Evolutionary conservation across 2,888 invertebrate genomes (phyloP).

Genomic region (Melinaea marsaeus): DNA sequence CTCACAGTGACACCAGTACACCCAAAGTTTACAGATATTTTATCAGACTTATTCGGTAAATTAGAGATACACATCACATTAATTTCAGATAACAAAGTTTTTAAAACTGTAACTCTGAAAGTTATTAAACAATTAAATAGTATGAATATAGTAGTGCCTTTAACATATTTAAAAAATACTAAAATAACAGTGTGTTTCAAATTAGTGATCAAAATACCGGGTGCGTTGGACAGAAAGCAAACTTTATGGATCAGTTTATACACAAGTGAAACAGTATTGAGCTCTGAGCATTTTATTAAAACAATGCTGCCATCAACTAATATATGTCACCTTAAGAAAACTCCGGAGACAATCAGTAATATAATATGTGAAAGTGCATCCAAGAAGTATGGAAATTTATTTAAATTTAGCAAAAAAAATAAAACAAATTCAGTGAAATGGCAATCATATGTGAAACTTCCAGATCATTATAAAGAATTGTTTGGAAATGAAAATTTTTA

Average conservation of each 20-base stretch:
- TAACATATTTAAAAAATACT: slow-evolving; percentile 35
- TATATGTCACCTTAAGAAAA: slow-evolving; percentile 38
- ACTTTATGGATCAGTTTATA: slow-evolving; percentile 53
- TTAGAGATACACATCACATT: slow-evolving; percentile 53
- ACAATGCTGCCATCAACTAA: slow-evolving; percentile 27
- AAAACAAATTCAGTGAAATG: slow-evolving; percentile 31
- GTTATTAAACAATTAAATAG: slow-evolving; percentile 45
- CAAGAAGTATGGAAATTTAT: slow-evolving; percentile 42
- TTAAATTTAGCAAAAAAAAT: slow-evolving; percentile 40
- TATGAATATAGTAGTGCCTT: slow-evolving; percentile 47
- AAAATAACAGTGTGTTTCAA: slow-evolving; percentile 46
- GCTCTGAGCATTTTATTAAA: slow-evolving; percentile 58
- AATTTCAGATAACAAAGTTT: slow-evolving; percentile 36
- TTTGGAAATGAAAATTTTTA: slow-evolving; percentile 39
- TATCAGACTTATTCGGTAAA: slow-evolving; percentile 44
- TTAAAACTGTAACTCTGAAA: slow-evolving; percentile 53
- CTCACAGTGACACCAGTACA: slow-evolving; percentile 40
- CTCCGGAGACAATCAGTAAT: slow-evolving; percentile 38
- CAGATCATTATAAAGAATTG: slow-evolving; percentile 42
- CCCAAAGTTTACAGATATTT: slow-evolving; percentile 42
- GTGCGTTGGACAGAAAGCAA: slow-evolving; percentile 47
- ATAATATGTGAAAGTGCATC: slow-evolving; percentile 39
- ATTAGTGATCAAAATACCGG: slow-evolving; percentile 53
- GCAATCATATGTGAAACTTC: slow-evolving; percentile 51
- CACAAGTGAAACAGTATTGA: slow-evolving; percentile 42